Percentiles rank a stretch among this genome's conserved stretches.
Conservation (phyloP, 2,797 vertebrate species). For the Trachops cirrhosus region DNA sequence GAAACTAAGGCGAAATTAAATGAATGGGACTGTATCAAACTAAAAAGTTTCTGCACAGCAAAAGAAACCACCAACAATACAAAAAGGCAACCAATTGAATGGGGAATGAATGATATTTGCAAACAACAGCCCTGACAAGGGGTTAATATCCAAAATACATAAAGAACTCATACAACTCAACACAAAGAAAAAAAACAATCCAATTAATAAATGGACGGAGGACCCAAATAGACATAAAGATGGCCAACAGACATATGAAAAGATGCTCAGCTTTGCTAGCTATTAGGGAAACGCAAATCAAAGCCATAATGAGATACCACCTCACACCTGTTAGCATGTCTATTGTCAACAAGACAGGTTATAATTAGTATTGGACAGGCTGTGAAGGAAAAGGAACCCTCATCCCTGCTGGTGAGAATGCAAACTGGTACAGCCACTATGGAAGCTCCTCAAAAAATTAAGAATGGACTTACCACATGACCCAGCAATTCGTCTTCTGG, state of each 20-base stretch:
- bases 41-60: neutral
- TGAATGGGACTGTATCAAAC: neutral
- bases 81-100: neutral
- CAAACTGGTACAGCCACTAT: neutral
- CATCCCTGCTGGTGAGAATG: neutral
- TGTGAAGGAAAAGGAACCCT: neutral
- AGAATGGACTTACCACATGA: neutral
- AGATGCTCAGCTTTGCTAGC: neutral
- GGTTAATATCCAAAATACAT: neutral
- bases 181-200: neutral
- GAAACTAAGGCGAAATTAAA: neutral
- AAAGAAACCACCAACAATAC: neutral
- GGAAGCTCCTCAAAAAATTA: neutral
- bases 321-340: neutral
- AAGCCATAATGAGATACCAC: neutral
- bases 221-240: neutral
- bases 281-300: neutral
- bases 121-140: neutral
- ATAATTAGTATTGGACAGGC: neutral
- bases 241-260: neutral
- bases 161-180: neutral
- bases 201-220: neutral
- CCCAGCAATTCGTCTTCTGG: neutral
- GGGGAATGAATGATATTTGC: neutral
- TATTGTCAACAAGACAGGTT: neutral